Evolutionary conservation across 23 tunicate genomes (phyloP).

Genomic region (Halocynthia roretzi): DNA sequence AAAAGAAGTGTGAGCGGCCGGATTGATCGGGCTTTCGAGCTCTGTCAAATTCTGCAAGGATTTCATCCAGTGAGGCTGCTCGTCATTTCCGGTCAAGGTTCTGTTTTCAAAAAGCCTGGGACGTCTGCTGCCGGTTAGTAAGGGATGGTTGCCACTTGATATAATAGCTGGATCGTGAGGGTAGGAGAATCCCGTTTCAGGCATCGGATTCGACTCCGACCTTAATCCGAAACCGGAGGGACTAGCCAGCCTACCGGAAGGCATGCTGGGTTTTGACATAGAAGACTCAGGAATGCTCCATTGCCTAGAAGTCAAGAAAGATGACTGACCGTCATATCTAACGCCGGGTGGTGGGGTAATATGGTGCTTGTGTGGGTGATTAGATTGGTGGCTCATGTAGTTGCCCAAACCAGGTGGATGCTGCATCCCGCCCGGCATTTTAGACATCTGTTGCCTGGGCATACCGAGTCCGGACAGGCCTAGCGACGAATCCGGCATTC

Average conservation of each 20-base stretch:
- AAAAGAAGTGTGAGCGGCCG: not conserved
- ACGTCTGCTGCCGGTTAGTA: constrained; percentile 11
- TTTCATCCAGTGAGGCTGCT: constrained; percentile 90
- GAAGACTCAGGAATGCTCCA: constrained; percentile 12
- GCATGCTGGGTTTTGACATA: constrained; percentile 13
- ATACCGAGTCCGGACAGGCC: constrained; percentile 20
- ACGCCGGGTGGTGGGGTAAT: constrained; percentile 16
- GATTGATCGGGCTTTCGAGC: constrained; percentile 35
- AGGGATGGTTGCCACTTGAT: constrained; percentile 25
- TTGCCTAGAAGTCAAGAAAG: constrained; percentile 1
- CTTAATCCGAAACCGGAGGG: constrained; percentile 5
- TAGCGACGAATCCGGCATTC: not conserved
- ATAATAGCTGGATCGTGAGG: constrained; percentile 80
- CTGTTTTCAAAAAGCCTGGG: constrained; percentile 12
- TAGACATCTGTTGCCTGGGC: not conserved
- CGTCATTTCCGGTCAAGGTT: constrained; percentile 22
- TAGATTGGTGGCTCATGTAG: not conserved
- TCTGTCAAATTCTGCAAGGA: constrained; percentile 69
- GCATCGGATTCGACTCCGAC: constrained; percentile 13
- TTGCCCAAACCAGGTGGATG: constrained; percentile 22
- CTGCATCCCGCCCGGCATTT: not conserved
- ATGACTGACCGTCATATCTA: not conserved
- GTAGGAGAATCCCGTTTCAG: constrained; percentile 10
- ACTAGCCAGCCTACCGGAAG: constrained; percentile 13
- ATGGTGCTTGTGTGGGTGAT: not conserved